Conservation (phyloP, 2,888 invertebrate species). For the Aporophyla lueneburgensis region DNA sequence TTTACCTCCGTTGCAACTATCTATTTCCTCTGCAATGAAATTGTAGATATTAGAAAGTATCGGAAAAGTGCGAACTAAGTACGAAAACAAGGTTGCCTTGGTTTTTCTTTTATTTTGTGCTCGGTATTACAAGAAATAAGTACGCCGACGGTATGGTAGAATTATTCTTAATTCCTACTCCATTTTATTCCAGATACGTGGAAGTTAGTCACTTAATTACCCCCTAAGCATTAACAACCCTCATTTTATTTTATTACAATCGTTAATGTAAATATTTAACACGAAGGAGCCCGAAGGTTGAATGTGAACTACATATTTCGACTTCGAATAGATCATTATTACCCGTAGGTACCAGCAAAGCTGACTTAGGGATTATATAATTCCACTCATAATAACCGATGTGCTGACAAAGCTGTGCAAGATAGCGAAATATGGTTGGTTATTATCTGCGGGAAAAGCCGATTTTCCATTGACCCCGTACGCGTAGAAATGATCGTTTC, state of each 20-base stretch:
- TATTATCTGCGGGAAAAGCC: conserved; percentile 15
- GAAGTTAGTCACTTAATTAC: conserved; percentile 39
- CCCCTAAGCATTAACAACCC: conserved; percentile 11
- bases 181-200: conserved; percentile 37
- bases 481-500: not conserved
- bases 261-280: conserved; percentile 45
- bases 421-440: conserved; percentile 20
- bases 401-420: conserved; percentile 23
- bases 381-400: conserved; percentile 8
- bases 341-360: not conserved
- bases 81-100: conserved; percentile 32
- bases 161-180: conserved; percentile 40
- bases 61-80: conserved; percentile 47
- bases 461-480: conserved; percentile 21
- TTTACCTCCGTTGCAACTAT: conserved; percentile 48
- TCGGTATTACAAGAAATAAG: conserved; percentile 18
- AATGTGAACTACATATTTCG: conserved; percentile 15
- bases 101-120: conserved; percentile 38
- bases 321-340: conserved; percentile 12
- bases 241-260: conserved; percentile 35
- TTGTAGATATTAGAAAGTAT: conserved; percentile 48
- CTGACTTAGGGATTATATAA: conserved; percentile 23
- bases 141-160: conserved; percentile 23
- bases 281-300: conserved; percentile 13
- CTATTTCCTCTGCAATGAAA: conserved; percentile 33